These are phyloP conservation scores for Dipodomys stephensi DNA, from an alignment of 2,113 vertebrate species.

Conservation along the genomic window DNA sequence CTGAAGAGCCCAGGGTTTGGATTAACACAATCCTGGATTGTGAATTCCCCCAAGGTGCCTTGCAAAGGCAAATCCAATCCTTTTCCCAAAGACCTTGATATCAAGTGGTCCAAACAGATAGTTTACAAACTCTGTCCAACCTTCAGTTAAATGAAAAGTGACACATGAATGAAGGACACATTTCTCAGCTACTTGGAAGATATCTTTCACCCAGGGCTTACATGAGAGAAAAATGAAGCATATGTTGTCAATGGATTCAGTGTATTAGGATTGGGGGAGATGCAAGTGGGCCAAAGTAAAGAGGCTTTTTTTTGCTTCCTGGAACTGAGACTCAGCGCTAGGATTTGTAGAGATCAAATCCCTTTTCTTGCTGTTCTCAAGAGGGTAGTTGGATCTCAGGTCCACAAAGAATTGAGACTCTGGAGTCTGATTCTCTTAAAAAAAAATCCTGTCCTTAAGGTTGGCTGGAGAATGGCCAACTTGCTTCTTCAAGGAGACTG, in stretches of 20 bases:
- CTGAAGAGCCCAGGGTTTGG: neutral
- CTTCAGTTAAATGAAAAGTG: neutral
- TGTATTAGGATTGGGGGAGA: neutral
- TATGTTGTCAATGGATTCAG: neutral
- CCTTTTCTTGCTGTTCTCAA: neutral
- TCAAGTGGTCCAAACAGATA: slow-evolving; percentile 10
- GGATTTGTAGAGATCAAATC: neutral
- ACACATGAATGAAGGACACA: neutral
- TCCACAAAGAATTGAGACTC: neutral
- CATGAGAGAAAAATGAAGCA: neutral
- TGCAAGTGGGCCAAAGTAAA: neutral
- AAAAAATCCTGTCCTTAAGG: neutral
- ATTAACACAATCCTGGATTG: neutral
- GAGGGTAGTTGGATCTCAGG: neutral
- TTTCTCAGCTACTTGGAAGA: neutral
- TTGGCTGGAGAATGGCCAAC: neutral
- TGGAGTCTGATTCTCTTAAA: neutral
- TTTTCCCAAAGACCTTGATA: neutral
- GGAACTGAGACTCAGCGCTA: neutral
- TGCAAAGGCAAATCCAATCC: slow-evolving; percentile 1
- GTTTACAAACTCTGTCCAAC: slow-evolving; percentile 1
- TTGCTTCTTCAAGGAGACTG: neutral
- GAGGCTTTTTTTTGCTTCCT: neutral
- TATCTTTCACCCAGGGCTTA: neutral
- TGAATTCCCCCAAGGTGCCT: neutral